phyloP scores from a whole-genome alignment of 2,888 invertebrate species.

The Orgyia antiqua region DNA sequence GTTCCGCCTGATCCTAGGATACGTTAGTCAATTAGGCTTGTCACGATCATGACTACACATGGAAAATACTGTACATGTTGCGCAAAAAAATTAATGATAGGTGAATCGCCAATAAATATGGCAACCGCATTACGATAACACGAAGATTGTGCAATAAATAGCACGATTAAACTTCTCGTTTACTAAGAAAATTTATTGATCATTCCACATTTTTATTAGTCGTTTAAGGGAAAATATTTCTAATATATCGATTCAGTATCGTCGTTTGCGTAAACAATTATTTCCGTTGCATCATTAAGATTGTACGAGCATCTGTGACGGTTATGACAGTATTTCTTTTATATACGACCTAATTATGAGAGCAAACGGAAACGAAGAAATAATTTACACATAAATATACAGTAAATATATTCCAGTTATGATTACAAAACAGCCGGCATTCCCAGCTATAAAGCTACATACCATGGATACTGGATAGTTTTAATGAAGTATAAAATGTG shows the following conservation, averaged over 20 bases:
- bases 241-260: conserved; percentile 4
- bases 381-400: conserved; percentile 1
- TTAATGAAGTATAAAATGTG: conserved; percentile 1
- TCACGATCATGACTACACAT: conserved; percentile 36
- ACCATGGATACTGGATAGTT: background rate
- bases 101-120: conserved; percentile 28
- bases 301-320: conserved; percentile 6
- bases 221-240: conserved; percentile 11
- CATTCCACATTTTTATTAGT: conserved; percentile 15
- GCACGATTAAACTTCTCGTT: conserved; percentile 19
- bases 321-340: conserved; percentile 12
- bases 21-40: conserved; percentile 49
- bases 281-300: conserved; percentile 17
- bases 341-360: conserved; percentile 10
- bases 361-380: conserved; percentile 11
- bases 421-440: conserved; percentile 1
- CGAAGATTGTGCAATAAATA: conserved; percentile 17
- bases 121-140: conserved; percentile 22
- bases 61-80: conserved; percentile 21
- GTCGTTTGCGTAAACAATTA: conserved; percentile 16
- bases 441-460: conserved; percentile 1
- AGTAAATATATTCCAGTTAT: background rate
- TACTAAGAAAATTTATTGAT: conserved; percentile 18
- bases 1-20: conserved; percentile 33
- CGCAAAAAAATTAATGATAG: conserved; percentile 25